Evolutionary conservation across 2,113 vertebrate genomes (phyloP), one percentile per base, ranked within the genome.

Genomic region (Lucifuga dentata): DNA sequence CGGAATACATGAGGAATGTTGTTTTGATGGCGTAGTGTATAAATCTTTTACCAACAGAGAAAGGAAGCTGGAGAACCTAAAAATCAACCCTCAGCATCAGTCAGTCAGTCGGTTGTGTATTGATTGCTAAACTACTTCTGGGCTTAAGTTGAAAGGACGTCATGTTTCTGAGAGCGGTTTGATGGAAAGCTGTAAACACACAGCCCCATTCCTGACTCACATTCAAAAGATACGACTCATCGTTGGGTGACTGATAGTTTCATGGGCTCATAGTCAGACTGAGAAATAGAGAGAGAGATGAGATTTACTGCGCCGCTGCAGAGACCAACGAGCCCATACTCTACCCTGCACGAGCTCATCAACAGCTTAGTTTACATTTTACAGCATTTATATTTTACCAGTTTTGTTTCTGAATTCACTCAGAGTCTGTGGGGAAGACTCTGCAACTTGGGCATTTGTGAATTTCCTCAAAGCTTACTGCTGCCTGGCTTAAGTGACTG

Each of bases 381-480:
- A 45, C 16, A 23, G 0, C 21, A 19, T 43, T 38, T 46, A 15
- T 35, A 13, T 41, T 40, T 52, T 15, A 3, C 2, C 16, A 17
- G 1, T 65, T 53, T 50, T 33, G 21, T 80, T 45, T 24, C 0
- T 23, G 26, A 9, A 49, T 6, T 52, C 32, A 69, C 23, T 67
- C 44, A 29, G 32, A 55, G 29, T 71, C 40, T 13, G 45, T 33
- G 52, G 58, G 17, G 21, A 35, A n/a, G 43, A n/a, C n/a, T n/a
- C n/a, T n/a, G n/a, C n/a, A n/a, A n/a, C n/a, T n/a, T n/a, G n/a
- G n/a, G n/a, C n/a, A n/a, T n/a, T n/a, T n/a, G n/a, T n/a, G n/a
- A 19, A 12, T 63, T 38, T 65, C 15, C 62, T 51, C 49, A 36
- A 29, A 2, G 11, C 64, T 77, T 63, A 33, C 50, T 11, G 45